Evolutionary conservation across 2,888 invertebrate genomes (phyloP).

Genomic region (Eustalomyia histrio): DNA sequence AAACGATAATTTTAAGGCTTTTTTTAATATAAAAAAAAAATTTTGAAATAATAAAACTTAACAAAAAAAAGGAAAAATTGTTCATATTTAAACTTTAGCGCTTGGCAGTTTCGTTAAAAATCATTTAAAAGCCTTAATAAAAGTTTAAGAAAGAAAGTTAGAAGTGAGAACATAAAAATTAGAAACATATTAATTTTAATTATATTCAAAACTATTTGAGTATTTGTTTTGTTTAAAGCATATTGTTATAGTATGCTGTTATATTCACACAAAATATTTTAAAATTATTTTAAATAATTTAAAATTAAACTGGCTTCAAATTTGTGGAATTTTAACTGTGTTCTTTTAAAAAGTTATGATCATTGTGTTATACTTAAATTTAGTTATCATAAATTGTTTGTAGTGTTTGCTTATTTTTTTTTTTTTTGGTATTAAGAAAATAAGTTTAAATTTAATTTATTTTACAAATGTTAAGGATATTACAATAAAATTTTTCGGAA

Average conservation of each 20-base stretch:
- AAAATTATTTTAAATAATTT: neutral
- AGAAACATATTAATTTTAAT: neutral
- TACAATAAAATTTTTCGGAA: slow-evolving; percentile 27
- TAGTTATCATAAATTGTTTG: slow-evolving; percentile 35
- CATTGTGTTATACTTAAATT: slow-evolving; percentile 37
- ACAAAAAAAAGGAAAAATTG: slow-evolving; percentile 39
- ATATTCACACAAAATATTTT: neutral
- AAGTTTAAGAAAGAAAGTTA: neutral
- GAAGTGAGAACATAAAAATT: neutral
- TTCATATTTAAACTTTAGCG: slow-evolving; percentile 49
- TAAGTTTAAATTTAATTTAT: slow-evolving; percentile 25
- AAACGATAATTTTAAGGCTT: slow-evolving; percentile 34
- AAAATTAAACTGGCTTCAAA: neutral
- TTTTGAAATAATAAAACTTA: slow-evolving; percentile 46
- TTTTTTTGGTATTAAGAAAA: slow-evolving; percentile 39
- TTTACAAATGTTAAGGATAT: slow-evolving; percentile 47
- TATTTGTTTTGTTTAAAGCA: slow-evolving; percentile 28
- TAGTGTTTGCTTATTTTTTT: slow-evolving; percentile 7
- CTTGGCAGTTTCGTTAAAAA: slow-evolving; percentile 39
- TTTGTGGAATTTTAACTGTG: neutral
- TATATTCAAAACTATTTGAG: slow-evolving; percentile 36
- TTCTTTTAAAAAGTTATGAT: neutral
- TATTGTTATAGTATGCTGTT: slow-evolving; percentile 9
- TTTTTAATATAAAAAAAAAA: slow-evolving; percentile 23
- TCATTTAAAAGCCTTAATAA: slow-evolving; percentile 26